A percentile compares a stretch with the other conserved stretches of the same genome.
These are phyloP conservation scores for Lethrus apterus DNA, from an alignment of 1,140 invertebrate genomes.

Conservation along the genomic window DNA sequence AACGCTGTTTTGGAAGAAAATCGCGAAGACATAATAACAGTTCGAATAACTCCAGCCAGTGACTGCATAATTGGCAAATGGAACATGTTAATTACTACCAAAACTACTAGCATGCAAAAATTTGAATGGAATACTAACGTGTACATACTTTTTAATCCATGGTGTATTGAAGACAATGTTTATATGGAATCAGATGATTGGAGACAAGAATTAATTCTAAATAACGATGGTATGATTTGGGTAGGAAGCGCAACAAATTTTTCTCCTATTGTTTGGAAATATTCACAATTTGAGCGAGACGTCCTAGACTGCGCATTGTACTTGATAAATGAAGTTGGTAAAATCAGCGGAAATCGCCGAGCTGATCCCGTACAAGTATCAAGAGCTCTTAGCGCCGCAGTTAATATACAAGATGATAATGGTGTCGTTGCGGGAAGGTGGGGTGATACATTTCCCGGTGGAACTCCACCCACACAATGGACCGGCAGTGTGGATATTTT, in stretches of 20 bases:
- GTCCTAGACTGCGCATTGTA: conserved; percentile 82
- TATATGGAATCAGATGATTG: conserved; percentile 61
- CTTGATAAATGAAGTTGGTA: conserved; percentile 63
- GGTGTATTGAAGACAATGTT: conserved; percentile 60
- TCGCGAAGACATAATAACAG: conserved; percentile 47
- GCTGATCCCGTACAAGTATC: conserved; percentile 68
- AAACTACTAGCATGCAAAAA: conserved; percentile 55
- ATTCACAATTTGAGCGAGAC: conserved; percentile 80
- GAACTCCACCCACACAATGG: conserved; percentile 79
- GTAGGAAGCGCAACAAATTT: conserved; percentile 76
- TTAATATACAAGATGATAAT: conserved; percentile 80
- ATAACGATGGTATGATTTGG: conserved; percentile 84
- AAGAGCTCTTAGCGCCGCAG: conserved; percentile 73
- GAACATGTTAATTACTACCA: conserved; percentile 71
- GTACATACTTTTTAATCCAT: conserved; percentile 81
- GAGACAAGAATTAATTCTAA: conserved; percentile 78
- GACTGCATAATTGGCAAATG: conserved; percentile 77
- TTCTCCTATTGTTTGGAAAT: conserved; percentile 83
- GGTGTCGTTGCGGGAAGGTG: conserved; percentile 84
- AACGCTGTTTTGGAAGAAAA: conserved; percentile 50
- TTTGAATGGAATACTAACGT: conserved; percentile 59
- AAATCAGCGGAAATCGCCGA: conserved; percentile 52
- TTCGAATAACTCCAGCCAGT: conserved; percentile 62
- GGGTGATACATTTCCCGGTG: conserved; percentile 75
- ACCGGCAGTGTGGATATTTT: conserved; percentile 78